Conservation (phyloP, 1,140 invertebrate species). For the Drosophila lacertosa region DNA sequence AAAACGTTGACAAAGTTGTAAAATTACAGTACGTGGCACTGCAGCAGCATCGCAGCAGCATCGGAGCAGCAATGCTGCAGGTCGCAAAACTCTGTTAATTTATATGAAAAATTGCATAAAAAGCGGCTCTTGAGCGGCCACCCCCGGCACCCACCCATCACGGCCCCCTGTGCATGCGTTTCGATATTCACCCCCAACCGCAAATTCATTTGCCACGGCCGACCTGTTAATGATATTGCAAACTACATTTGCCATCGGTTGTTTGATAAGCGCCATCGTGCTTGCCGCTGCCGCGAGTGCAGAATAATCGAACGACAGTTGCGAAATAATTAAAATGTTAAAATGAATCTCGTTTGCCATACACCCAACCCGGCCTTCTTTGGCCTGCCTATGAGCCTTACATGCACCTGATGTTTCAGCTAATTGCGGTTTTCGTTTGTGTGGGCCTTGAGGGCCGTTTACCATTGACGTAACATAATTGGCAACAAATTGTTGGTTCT, state of each 20-base stretch:
- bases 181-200: conserved; percentile 15
- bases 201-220: conserved; percentile 48
- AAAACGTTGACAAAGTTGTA: conserved; percentile 80
- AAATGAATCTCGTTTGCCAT: conserved; percentile 19
- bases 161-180: neutral
- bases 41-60: conserved; percentile 11
- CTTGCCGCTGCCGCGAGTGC: neutral
- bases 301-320: conserved; percentile 33
- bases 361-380: neutral
- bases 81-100: conserved; percentile 62
- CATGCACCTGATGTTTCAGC: conserved; percentile 20
- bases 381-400: neutral
- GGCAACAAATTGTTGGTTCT: conserved; percentile 2
- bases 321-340: conserved; percentile 48
- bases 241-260: conserved; percentile 58
- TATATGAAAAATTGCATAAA: conserved; percentile 68
- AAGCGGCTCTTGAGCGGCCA: conserved; percentile 31
- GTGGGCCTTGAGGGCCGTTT: conserved; percentile 21
- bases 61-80: conserved; percentile 17
- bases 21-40: conserved; percentile 51
- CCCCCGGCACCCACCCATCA: neutral
- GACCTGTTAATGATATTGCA: conserved; percentile 62
- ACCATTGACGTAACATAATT: conserved; percentile 8
- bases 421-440: conserved; percentile 39
- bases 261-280: conserved; percentile 37